These are phyloP conservation scores for Corydoras sp. DNA, from an alignment of 2,113 vertebrate species.

Conservation along the genomic window DNA sequence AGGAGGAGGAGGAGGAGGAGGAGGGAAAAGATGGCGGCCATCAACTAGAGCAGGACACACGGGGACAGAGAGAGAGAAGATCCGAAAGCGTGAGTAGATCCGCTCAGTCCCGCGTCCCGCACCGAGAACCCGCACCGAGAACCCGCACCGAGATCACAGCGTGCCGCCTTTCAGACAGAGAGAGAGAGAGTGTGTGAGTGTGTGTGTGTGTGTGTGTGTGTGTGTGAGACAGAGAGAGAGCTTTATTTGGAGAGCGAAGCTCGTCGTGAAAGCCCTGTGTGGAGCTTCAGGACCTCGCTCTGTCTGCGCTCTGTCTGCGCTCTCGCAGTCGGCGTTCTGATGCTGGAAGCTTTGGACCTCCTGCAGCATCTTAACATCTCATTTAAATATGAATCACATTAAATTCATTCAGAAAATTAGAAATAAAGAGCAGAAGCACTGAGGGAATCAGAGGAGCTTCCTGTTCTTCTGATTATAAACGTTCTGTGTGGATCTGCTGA, in stretches of 20 bases:
- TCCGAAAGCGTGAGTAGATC: conserved; percentile 35
- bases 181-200: neutral
- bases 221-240: neutral
- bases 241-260: conserved; percentile 35
- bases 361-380: no score
- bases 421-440: neutral
- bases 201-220: conserved; percentile 1
- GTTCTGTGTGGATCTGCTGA: conserved; percentile 17
- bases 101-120: neutral
- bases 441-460: neutral
- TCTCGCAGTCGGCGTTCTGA: neutral
- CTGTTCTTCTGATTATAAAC: neutral
- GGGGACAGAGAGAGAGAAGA: conserved; percentile 31
- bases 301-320: conserved; percentile 35
- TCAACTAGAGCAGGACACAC: conserved; percentile 32
- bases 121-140: neutral
- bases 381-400: no score
- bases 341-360: neutral
- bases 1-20: conserved; percentile 27
- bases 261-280: conserved; percentile 42
- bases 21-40: conserved; percentile 37
- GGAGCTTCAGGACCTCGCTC: conserved; percentile 44
- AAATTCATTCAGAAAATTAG: no score
- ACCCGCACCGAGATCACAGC: neutral
- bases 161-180: neutral